These are phyloP conservation scores for Archips crataeganus DNA, from an alignment of 2,888 invertebrate genomes.

Conservation along the genomic window DNA sequence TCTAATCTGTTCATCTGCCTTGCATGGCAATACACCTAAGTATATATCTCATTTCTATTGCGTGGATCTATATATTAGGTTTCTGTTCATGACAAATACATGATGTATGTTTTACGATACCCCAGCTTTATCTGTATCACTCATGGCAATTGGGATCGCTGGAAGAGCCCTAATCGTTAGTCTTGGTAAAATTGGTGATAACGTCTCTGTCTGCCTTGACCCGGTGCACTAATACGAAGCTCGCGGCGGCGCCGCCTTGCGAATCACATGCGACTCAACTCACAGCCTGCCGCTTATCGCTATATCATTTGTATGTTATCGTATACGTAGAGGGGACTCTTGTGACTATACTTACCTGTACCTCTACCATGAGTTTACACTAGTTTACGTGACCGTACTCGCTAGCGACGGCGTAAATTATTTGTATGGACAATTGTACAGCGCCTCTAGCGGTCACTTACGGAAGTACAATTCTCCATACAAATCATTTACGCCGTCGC, in stretches of 20 bases:
- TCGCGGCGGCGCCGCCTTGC: not conserved
- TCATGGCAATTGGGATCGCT: not conserved
- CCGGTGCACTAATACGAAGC: not conserved
- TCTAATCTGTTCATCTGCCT: too few species aligned
- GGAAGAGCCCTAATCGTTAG: not conserved
- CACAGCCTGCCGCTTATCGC: constrained; percentile 5
- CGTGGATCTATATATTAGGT: not conserved
- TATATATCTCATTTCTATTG: not conserved
- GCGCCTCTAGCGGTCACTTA: too few species aligned
- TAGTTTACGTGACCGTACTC: too few species aligned
- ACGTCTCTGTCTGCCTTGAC: constrained; percentile 26
- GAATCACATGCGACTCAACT: not conserved
- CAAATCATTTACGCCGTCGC: too few species aligned
- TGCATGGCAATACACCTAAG: not conserved
- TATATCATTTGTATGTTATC: constrained; percentile 1
- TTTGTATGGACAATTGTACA: too few species aligned
- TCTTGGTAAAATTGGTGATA: constrained; percentile 23
- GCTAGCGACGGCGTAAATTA: too few species aligned
- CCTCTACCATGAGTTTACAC: too few species aligned
- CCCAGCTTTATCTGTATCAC: not conserved
- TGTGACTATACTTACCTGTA: not conserved
- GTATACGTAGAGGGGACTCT: not conserved
- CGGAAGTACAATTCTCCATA: too few species aligned
- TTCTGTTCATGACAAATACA: not conserved
- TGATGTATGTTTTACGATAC: too few species aligned